phyloP scores from a whole-genome alignment of 2,888 invertebrate genomes.

The Schizaphis graminum region DNA sequence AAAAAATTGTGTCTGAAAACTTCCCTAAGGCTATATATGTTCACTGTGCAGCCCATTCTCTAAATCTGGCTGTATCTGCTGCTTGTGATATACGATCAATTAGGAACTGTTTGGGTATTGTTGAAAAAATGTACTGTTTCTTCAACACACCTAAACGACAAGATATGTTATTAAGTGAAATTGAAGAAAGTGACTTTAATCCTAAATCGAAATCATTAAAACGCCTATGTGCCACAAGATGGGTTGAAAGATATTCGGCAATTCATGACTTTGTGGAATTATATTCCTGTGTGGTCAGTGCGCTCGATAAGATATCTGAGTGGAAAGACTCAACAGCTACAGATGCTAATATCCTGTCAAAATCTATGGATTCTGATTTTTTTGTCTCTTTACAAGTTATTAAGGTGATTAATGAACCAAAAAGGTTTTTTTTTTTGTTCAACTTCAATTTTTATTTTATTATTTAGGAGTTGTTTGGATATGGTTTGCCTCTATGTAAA shows the following conservation, averaged over 20 bases:
- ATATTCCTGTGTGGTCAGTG: background rate
- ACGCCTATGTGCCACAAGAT: background rate
- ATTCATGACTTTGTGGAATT: conserved; percentile 13
- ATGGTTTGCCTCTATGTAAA: conserved; percentile 21
- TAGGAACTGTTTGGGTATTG: background rate
- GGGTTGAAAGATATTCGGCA: background rate
- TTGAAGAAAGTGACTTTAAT: conserved; percentile 4
- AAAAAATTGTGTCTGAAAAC: background rate
- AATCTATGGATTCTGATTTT: conserved; percentile 18
- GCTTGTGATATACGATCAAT: background rate
- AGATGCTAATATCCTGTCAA: background rate
- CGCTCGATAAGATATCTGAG: background rate
- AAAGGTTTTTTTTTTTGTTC: background rate
- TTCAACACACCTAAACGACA: background rate
- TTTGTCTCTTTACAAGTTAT: conserved; percentile 11
- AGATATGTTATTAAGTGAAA: background rate
- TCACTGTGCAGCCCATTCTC: background rate
- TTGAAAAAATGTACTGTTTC: conserved; percentile 21
- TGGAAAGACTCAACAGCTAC: conserved; percentile 19
- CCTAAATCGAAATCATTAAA: background rate
- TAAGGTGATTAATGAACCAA: background rate
- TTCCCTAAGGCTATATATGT: background rate
- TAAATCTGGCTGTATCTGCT: background rate
- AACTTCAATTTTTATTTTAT: conserved; percentile 16
- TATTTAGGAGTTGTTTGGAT: background rate